Conservation (phyloP, 2,888 invertebrate genomes). For the Drosophila setosimentum region DNA sequence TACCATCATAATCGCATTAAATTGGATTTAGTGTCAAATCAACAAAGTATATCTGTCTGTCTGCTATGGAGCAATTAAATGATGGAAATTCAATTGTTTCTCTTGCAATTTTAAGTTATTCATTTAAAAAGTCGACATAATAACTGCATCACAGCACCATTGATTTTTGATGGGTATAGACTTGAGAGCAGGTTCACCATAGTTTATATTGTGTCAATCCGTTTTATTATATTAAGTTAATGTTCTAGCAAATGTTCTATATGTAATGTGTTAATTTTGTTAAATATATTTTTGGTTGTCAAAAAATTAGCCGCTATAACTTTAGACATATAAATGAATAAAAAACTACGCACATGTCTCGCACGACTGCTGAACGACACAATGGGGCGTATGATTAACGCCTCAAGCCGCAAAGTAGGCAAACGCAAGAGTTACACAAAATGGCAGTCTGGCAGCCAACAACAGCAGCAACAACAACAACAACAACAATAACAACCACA, state of each 20-base stretch:
- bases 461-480: slow-evolving; percentile 29
- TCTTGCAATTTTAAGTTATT: not conserved
- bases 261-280: slow-evolving; percentile 35
- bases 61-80: not conserved
- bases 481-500: slow-evolving; percentile 35
- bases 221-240: not conserved
- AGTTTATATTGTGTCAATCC: not conserved
- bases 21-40: not conserved
- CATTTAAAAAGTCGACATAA: not conserved
- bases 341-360: slow-evolving; percentile 48
- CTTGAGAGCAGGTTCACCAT: rapidly evolving
- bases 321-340: slow-evolving; percentile 21
- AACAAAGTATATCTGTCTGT: not conserved
- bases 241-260: not conserved
- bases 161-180: not conserved
- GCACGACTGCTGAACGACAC: slow-evolving; percentile 24
- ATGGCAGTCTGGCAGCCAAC: slow-evolving; percentile 28
- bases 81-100: not conserved
- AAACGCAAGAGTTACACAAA: slow-evolving; percentile 52
- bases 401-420: slow-evolving; percentile 63
- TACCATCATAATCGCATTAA: not conserved
- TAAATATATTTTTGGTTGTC: slow-evolving; percentile 15
- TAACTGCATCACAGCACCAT: not conserved
- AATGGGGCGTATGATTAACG: slow-evolving; percentile 74
- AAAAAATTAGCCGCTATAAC: slow-evolving; percentile 12